phyloP scores from a whole-genome alignment of 1,140 invertebrate genomes.

The Paracyclopina nana region DNA sequence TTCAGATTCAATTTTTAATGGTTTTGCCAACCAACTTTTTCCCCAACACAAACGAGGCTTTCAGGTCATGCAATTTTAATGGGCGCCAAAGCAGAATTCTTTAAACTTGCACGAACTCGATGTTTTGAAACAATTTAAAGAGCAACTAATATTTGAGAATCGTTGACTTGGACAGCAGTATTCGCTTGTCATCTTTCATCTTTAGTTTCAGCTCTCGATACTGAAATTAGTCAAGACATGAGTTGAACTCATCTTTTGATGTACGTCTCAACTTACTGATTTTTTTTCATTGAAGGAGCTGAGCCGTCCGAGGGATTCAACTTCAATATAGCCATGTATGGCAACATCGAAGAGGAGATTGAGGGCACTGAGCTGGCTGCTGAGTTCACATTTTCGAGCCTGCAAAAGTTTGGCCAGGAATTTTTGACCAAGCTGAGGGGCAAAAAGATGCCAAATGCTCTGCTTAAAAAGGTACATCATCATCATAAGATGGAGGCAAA shows the following conservation, averaged over 20 bases:
- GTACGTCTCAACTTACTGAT: no score
- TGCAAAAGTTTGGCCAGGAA: slow-evolving; percentile 85
- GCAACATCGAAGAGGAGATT: slow-evolving; percentile 55
- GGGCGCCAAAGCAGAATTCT: no score
- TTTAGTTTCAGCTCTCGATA: not conserved
- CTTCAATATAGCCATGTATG: slow-evolving; percentile 79
- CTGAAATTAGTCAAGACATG: not conserved
- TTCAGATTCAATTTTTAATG: no score
- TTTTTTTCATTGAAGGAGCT: slow-evolving; percentile 43
- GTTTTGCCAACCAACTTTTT: no score
- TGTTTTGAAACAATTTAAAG: no score
- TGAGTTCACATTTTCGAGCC: slow-evolving; percentile 73
- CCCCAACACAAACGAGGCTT: no score
- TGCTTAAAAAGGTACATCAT: slow-evolving; percentile 72
- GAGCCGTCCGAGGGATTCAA: slow-evolving; percentile 54
- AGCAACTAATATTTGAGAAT: no score
- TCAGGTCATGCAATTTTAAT: no score
- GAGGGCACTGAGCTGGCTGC: slow-evolving; percentile 79
- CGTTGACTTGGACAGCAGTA: no score
- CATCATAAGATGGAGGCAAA: not conserved
- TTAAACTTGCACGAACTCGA: no score
- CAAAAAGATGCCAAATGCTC: slow-evolving; percentile 51
- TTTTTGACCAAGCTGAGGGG: slow-evolving; percentile 69
- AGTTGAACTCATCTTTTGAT: not conserved
- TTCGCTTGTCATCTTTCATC: not conserved